These are phyloP conservation scores for Drosophila trapezifrons DNA, from an alignment of 1,140 invertebrate genomes.

Conservation along the genomic window DNA sequence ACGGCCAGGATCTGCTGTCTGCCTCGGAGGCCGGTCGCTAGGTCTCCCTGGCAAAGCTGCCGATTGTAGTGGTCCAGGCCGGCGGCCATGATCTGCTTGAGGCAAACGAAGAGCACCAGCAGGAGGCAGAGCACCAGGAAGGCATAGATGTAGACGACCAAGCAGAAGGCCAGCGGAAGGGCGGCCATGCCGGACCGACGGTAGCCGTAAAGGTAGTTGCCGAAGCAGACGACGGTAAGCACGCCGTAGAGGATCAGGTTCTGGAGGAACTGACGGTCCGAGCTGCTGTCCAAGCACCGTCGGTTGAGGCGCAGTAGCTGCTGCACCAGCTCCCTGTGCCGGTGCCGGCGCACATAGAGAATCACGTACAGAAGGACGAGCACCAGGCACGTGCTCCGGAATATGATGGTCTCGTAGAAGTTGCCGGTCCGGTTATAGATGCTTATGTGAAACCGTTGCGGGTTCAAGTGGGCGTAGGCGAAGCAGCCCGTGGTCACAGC, in stretches of 20 bases:
- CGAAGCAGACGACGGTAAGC: slow-evolving; percentile 14
- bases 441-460: slow-evolving; percentile 27
- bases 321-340: slow-evolving; percentile 45
- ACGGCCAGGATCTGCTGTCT: slow-evolving; percentile 37
- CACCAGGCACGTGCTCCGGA: slow-evolving; percentile 46
- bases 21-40: slow-evolving; percentile 8
- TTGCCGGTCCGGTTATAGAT: slow-evolving; percentile 65
- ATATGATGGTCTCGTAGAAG: slow-evolving; percentile 49
- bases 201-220: slow-evolving; percentile 45
- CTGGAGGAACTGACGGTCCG: slow-evolving; percentile 26
- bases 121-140: slow-evolving; percentile 51
- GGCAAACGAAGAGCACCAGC: slow-evolving; percentile 65
- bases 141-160: slow-evolving; percentile 47
- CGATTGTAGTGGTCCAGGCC: slow-evolving; percentile 41
- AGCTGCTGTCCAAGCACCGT: neutral
- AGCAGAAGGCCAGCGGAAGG: slow-evolving; percentile 5
- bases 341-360: slow-evolving; percentile 47
- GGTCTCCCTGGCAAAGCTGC: slow-evolving; percentile 4
- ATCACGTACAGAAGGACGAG: slow-evolving; percentile 42
- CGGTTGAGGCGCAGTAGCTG: slow-evolving; percentile 37
- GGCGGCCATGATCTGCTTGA: slow-evolving; percentile 56
- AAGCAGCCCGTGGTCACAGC: slow-evolving; percentile 12
- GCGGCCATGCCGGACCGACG: neutral
- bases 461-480: slow-evolving; percentile 30
- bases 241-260: slow-evolving; percentile 41